Evolutionary conservation across 2,113 vertebrate species (phyloP).

Genomic region (Apodemus speciosus): DNA sequence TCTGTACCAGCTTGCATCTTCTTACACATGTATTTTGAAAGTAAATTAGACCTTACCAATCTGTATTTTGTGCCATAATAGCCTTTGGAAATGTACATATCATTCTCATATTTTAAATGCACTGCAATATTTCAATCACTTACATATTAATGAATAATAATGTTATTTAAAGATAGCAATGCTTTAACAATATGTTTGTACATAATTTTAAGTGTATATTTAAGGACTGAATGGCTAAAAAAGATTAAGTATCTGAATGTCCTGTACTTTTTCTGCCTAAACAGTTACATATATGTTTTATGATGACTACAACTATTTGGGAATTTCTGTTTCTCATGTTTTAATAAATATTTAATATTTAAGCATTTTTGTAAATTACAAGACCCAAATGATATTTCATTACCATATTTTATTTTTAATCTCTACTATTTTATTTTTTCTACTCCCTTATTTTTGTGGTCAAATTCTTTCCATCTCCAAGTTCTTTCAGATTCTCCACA

Average conservation of each 20-base stretch:
- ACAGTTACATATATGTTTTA: background rate
- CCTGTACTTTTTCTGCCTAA: background rate
- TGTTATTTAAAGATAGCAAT: background rate
- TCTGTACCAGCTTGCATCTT: background rate
- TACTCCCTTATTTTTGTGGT: too few relatives aligned
- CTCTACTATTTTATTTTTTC: background rate
- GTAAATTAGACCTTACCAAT: background rate
- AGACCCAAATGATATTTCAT: background rate
- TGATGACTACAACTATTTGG: background rate
- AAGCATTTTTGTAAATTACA: background rate
- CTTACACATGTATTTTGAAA: constrained; percentile 11
- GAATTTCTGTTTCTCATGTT: background rate
- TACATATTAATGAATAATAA: background rate
- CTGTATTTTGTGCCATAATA: background rate
- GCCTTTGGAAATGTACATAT: background rate
- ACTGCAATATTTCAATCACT: background rate
- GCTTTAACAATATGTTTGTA: background rate
- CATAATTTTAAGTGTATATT: background rate
- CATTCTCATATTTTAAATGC: background rate
- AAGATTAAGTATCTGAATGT: background rate
- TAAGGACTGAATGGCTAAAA: background rate
- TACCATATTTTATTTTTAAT: background rate
- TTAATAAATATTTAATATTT: constrained; percentile 8
- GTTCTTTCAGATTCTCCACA: background rate
- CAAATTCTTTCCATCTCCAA: background rate